Evolutionary conservation across 2,888 invertebrate species (phyloP).

Genomic region (Lochmaea capreae): DNA sequence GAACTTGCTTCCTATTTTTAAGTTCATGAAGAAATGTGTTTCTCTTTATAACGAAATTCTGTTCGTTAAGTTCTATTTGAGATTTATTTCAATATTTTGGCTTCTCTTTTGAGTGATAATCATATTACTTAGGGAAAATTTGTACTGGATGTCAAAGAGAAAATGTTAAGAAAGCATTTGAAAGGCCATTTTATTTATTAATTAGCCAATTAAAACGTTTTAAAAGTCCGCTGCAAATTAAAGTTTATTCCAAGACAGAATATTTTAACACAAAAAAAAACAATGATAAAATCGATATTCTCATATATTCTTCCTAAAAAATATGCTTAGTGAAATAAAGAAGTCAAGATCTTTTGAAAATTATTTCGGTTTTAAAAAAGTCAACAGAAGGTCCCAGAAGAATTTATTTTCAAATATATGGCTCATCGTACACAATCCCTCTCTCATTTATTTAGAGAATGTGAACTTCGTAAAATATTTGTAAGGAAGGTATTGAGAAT

Average conservation of each 20-base stretch:
- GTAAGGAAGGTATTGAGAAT: background rate
- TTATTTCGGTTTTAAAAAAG: no score
- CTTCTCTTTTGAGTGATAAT: background rate
- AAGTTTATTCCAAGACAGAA: no score
- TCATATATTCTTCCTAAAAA: no score
- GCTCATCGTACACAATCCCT: background rate
- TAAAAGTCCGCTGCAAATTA: background rate
- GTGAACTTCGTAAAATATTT: background rate
- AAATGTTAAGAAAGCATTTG: background rate
- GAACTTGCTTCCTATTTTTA: background rate
- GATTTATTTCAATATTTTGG: constrained; percentile 1
- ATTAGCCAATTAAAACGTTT: background rate
- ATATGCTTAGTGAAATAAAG: no score
- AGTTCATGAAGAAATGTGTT: background rate
- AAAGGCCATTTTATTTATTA: background rate
- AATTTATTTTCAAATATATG: no score
- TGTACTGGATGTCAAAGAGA: background rate
- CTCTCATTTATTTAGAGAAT: background rate
- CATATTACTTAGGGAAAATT: background rate
- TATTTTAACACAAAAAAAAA: no score
- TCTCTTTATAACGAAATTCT: background rate
- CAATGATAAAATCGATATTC: no score
- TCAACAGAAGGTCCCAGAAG: no score
- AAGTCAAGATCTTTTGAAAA: no score
- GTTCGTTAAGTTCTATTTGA: background rate